Percentiles rank a stretch among this genome's conserved stretches.
Conservation (phyloP, 1,140 invertebrate species). For the Theocolax elegans region DNA sequence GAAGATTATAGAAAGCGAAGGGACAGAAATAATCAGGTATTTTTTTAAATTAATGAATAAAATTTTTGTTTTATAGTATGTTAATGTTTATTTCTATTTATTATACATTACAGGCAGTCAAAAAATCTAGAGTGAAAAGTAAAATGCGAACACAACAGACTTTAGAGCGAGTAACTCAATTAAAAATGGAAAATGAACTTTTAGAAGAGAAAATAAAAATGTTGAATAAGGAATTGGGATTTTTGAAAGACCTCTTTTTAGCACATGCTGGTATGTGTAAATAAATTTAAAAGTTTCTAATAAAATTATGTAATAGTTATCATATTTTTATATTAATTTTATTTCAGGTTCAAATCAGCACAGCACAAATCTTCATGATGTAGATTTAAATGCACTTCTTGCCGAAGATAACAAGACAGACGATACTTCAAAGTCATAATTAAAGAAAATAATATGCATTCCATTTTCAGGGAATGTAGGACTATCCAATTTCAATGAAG, state of each 20-base stretch:
- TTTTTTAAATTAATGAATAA: slow-evolving; percentile 13
- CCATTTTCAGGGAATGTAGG: slow-evolving; percentile 19
- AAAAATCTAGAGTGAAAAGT: slow-evolving; percentile 88
- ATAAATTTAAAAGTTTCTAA: background rate
- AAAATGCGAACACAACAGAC: slow-evolving; percentile 86
- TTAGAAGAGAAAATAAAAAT: slow-evolving; percentile 88
- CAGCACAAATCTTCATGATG: slow-evolving; percentile 55
- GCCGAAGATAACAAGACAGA: slow-evolving; percentile 52
- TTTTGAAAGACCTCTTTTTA: slow-evolving; percentile 88
- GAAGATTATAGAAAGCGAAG: slow-evolving; percentile 84
- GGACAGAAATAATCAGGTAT: slow-evolving; percentile 86
- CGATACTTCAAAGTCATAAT: slow-evolving; percentile 26
- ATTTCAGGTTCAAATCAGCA: slow-evolving; percentile 60
- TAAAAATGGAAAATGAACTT: slow-evolving; percentile 85
- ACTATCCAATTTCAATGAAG: slow-evolving; percentile 25
- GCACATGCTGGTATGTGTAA: slow-evolving; percentile 75
- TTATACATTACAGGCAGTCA: slow-evolving; percentile 77
- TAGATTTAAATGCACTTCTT: slow-evolving; percentile 62
- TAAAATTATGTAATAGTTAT: background rate
- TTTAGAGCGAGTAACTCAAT: slow-evolving; percentile 78
- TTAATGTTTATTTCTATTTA: slow-evolving; percentile 8
- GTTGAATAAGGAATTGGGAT: slow-evolving; percentile 84
- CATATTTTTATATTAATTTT: background rate
- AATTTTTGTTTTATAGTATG: background rate
- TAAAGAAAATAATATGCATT: slow-evolving; percentile 13